phyloP scores from a whole-genome alignment of 2,797 vertebrate genomes.

The Coranthus polyacanthus region DNA sequence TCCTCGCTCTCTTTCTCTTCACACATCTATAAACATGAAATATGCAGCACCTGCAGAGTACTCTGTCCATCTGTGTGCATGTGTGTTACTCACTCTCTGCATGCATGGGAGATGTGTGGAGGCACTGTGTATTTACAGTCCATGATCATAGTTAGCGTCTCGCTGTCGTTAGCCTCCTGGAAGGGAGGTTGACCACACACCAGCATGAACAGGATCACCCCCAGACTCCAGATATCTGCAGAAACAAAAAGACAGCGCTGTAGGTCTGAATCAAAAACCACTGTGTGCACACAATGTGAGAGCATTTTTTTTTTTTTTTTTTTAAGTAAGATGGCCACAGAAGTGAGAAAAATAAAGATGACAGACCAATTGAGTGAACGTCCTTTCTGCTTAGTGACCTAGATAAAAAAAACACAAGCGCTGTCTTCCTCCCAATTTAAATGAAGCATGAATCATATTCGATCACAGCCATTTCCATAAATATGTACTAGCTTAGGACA shows the following conservation, averaged over 20 bases:
- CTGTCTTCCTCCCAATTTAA: slow-evolving; percentile 38
- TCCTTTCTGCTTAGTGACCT: slow-evolving; percentile 67
- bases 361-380: slow-evolving; percentile 21
- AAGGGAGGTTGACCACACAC: slow-evolving; percentile 93
- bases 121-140: slow-evolving; percentile 92
- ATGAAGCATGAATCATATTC: slow-evolving; percentile 68
- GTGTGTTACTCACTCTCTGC: slow-evolving; percentile 86
- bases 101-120: slow-evolving; percentile 85
- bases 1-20: slow-evolving; percentile 43
- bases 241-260: slow-evolving; percentile 23
- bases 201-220: slow-evolving; percentile 94
- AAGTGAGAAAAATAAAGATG: slow-evolving; percentile 1
- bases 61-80: slow-evolving; percentile 53
- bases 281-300: neutral
- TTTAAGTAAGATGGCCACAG: neutral
- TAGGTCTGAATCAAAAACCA: neutral
- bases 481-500: slow-evolving; percentile 52
- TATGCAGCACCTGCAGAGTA: slow-evolving; percentile 80
- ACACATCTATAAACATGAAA: slow-evolving; percentile 78
- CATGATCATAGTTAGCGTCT: slow-evolving; percentile 96
- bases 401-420: slow-evolving; percentile 44
- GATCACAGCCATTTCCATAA: slow-evolving; percentile 64
- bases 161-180: slow-evolving; percentile 93
- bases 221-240: slow-evolving; percentile 93
- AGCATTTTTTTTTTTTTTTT: neutral